These are phyloP conservation scores for Acanthococcus lagerstroemiae DNA, from an alignment of 2,888 invertebrate species.

Conservation along the genomic window DNA sequence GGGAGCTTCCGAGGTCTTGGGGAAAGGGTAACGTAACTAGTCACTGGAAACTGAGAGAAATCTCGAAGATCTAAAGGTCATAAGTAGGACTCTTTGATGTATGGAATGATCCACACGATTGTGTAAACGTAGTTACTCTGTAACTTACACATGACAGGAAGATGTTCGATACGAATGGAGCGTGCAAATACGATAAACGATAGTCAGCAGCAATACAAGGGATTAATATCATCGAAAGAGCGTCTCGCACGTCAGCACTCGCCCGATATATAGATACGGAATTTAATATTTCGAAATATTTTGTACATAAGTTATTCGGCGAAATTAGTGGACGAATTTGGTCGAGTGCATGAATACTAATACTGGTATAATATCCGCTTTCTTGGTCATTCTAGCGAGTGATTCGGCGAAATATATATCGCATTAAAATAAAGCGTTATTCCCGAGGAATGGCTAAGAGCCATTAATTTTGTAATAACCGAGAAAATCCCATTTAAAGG, in stretches of 20 bases:
- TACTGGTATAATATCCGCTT: background rate
- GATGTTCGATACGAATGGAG: too few species aligned
- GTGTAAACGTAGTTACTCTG: too few species aligned
- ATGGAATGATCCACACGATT: too few species aligned
- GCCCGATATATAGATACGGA: too few species aligned
- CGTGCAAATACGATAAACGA: too few species aligned
- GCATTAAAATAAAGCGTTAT: background rate
- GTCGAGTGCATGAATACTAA: background rate
- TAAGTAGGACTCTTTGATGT: too few species aligned
- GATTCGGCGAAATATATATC: background rate
- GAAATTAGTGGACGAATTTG: background rate
- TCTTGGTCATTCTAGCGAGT: background rate
- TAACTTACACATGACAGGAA: too few species aligned
- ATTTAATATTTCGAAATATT: background rate
- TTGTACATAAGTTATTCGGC: background rate
- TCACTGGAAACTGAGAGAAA: too few species aligned
- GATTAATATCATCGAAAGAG: background rate
- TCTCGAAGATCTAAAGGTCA: too few species aligned
- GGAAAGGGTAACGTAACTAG: too few species aligned
- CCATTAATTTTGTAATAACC: background rate
- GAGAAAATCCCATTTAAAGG: constrained; percentile 9
- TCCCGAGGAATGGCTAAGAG: background rate
- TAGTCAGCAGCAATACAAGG: too few species aligned
- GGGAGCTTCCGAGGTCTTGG: too few species aligned
- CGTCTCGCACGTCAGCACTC: background rate